A percentile compares a stretch with the other conserved stretches of the same genome.
These are phyloP conservation scores for Cathartes aura DNA, from an alignment of 2,113 vertebrate genomes.

Conservation along the genomic window DNA sequence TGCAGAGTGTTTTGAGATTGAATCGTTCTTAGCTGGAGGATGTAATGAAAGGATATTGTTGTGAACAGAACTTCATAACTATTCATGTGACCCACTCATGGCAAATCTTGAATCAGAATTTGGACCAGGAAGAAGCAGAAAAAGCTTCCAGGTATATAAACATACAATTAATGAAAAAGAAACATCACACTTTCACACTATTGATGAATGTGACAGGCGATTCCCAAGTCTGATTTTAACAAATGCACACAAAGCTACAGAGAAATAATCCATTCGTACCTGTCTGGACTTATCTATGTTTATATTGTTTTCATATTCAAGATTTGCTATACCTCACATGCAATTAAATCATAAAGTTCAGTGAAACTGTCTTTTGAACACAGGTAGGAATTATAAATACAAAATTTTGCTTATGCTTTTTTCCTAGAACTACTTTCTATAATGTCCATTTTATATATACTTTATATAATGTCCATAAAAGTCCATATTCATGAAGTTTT, in stretches of 20 bases:
- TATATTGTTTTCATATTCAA: not conserved
- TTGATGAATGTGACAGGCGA: accelerated
- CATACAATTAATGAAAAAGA: not conserved
- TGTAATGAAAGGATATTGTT: not conserved
- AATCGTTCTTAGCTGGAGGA: not conserved
- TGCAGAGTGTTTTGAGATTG: not conserved
- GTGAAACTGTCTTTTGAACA: not conserved
- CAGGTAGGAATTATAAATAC: not conserved
- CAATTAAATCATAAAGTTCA: not conserved
- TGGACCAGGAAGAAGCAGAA: not conserved
- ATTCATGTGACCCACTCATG: not conserved
- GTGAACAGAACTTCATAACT: not conserved
- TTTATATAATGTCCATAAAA: not conserved
- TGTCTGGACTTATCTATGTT: not conserved
- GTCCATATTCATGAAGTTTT: not conserved
- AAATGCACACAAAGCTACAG: not conserved
- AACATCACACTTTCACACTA: not conserved
- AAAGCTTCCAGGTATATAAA: not conserved
- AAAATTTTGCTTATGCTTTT: not conserved
- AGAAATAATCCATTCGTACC: not conserved
- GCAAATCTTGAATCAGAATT: not conserved
- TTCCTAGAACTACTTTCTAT: not conserved
- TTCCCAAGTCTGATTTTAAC: not conserved
- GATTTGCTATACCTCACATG: not conserved
- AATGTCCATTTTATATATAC: not conserved